Evolutionary conservation across 2,888 invertebrate species (phyloP).

Genomic region (Nephrocerus scutellatus): DNA sequence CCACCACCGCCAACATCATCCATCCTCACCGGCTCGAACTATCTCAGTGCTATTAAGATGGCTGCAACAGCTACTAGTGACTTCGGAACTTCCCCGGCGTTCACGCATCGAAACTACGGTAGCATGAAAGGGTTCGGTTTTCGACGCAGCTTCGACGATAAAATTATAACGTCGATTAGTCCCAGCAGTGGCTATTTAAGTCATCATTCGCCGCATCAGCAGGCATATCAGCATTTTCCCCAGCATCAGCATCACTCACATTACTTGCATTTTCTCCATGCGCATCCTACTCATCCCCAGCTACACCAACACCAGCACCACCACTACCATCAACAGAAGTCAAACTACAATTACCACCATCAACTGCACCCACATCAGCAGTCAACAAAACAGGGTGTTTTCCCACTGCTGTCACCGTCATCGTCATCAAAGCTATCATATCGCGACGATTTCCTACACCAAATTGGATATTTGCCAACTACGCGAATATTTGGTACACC

Average conservation of each 20-base stretch:
- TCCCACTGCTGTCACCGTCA: constrained; percentile 34
- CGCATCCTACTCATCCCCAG: constrained; percentile 26
- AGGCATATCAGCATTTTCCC: constrained; percentile 20
- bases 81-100: constrained; percentile 38
- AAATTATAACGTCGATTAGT: constrained; percentile 32
- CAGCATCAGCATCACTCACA: constrained; percentile 20
- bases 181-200: constrained; percentile 18
- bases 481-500: constrained; percentile 43
- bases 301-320: constrained; percentile 24
- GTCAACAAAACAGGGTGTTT: constrained; percentile 7
- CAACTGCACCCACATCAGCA: constrained; percentile 3
- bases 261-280: constrained; percentile 33
- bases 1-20: constrained; percentile 20
- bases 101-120: constrained; percentile 41
- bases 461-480: constrained; percentile 46
- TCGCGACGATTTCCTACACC: constrained; percentile 45
- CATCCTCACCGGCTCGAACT: constrained; percentile 26
- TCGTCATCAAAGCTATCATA: constrained; percentile 44
- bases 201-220: constrained; percentile 4
- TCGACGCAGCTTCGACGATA: constrained; percentile 44
- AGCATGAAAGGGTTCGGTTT: too few species aligned
- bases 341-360: too few species aligned
- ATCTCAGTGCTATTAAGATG: constrained; percentile 34
- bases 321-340: constrained; percentile 18
- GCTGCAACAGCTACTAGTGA: constrained; percentile 41